Percentiles rank a stretch among this genome's conserved stretches.
These are phyloP conservation scores for Zosterops hypoxanthus DNA, from an alignment of 2,113 vertebrate genomes.

Conservation along the genomic window DNA sequence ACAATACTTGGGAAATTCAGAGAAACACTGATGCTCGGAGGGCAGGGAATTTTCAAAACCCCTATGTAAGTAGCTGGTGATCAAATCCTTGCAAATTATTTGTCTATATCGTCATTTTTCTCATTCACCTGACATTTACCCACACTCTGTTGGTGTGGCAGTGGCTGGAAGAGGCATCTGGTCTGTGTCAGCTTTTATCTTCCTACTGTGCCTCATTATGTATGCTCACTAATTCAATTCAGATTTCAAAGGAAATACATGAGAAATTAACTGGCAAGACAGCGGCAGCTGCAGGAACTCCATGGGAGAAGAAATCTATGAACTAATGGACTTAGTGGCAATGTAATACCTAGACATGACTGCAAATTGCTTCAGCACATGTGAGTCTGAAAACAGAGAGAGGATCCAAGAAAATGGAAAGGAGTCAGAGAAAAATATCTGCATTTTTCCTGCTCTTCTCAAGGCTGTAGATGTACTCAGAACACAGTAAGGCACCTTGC, in stretches of 20 bases:
- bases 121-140: neutral
- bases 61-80: neutral
- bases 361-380: conserved; percentile 21
- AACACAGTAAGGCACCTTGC: neutral
- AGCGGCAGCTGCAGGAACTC: conserved; percentile 14
- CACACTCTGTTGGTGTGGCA: neutral
- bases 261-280: conserved; percentile 46
- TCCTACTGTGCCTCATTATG: conserved; percentile 23
- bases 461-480: neutral
- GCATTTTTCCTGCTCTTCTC: neutral
- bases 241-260: conserved; percentile 55
- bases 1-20: neutral
- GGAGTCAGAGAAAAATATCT: neutral
- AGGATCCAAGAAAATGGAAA: neutral
- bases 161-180: neutral
- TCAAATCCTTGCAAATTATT: neutral
- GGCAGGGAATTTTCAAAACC: neutral
- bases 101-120: neutral
- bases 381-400: neutral
- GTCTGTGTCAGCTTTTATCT: conserved; percentile 34
- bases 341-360: neutral
- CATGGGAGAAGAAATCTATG: neutral
- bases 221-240: conserved; percentile 47
- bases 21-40: neutral
- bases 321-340: conserved; percentile 12